Base-by-base conservation (phyloP, 2,888 invertebrate species). In the Drosophila subsilvestris region DNA sequence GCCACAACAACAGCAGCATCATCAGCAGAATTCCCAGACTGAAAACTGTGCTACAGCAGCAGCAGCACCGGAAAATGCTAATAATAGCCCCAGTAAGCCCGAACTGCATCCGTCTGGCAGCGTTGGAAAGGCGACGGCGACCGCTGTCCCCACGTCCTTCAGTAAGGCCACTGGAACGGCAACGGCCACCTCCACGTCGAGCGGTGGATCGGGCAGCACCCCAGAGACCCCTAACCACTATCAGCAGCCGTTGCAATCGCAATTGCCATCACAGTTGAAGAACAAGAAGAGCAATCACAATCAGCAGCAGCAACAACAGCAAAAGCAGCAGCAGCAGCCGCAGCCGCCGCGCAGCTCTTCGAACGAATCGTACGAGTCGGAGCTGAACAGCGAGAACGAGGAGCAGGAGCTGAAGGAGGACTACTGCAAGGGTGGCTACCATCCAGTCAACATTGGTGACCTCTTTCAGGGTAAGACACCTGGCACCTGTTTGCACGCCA, bases 401-500 rank as follows among this genome's bases (percentile, higher is more conserved):
- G 98, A 99, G 91, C 99, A 99, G 93, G 99, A 99, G 93, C 98
- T 99, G 91, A 97, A 98, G 89, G 95, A 95, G 70, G 99, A 99
- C 93, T 99, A 99, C 92, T 96, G 97, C 91, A 98, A 97, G 94
- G 98, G 98, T 92, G 99, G 99, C 89, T 99, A 99, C 93, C 99
- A 99, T 94, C 99, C 99, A 78, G 98, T 99, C 85, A 98, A 97
- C 93, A 98, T 99, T 92, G 99, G 99, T 88, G 99, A 99, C 93
- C 94, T 99, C 84, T 99, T 98, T 85, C 92, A 92, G 88, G 89
- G 92, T 92, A 77, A 88, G 89, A 42, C 37, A 14, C n/a, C n/a
- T n/a, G 37, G 45, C 68, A 81, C 82, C 81, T 81, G 81, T 79
- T 86, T 74, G 73, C 79, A 73, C 68, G 75, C 65, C 73, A 65